Evolutionary conservation across 2,888 invertebrate species (phyloP).

Genomic region (Desoria tigrina): DNA sequence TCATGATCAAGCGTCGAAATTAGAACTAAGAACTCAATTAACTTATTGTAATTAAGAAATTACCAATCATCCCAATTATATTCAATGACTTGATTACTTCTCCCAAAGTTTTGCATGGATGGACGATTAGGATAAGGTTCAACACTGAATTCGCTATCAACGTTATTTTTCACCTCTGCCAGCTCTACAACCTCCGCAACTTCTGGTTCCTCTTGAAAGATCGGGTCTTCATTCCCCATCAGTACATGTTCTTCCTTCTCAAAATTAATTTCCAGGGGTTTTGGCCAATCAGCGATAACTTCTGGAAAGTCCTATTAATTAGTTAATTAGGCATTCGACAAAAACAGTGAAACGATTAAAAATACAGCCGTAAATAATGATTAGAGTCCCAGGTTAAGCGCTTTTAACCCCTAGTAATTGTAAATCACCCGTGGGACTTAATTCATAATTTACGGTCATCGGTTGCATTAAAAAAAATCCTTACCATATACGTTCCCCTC

Average conservation of each 20-base stretch:
- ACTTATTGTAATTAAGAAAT: constrained; percentile 26
- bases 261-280: constrained; percentile 27
- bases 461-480: too few species aligned
- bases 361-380: too few species aligned
- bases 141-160: too few species aligned
- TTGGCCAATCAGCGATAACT: constrained; percentile 37
- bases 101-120: background rate
- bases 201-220: constrained; percentile 7
- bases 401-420: too few species aligned
- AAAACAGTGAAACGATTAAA: too few species aligned
- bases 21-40: constrained; percentile 36
- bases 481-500: constrained; percentile 35
- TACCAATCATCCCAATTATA: constrained; percentile 34
- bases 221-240: constrained; percentile 23
- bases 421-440: too few species aligned
- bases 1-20: too few species aligned
- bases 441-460: too few species aligned
- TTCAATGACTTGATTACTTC: constrained; percentile 17
- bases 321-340: too few species aligned
- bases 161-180: background rate
- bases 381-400: too few species aligned
- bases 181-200: constrained; percentile 5
- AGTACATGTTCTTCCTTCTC: constrained; percentile 26
- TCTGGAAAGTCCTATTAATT: constrained; percentile 45
- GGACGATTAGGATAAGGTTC: background rate